These are phyloP conservation scores for Drosophila niveifrons DNA, from an alignment of 2,888 invertebrate genomes.

Conservation along the genomic window DNA sequence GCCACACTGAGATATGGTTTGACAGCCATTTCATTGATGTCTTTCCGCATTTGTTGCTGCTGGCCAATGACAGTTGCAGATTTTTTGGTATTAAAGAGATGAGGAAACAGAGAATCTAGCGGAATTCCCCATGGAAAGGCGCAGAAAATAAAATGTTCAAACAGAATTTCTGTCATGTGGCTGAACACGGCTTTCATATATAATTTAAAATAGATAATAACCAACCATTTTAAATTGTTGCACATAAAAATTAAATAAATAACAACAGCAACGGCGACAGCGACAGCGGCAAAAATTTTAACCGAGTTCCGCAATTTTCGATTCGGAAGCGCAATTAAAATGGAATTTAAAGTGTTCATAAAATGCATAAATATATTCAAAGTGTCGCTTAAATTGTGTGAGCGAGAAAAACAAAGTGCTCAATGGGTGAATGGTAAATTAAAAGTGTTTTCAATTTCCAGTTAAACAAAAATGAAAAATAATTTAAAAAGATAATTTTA, in stretches of 20 bases:
- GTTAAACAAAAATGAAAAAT: conserved; percentile 14
- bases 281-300: not conserved
- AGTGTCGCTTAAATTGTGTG: conserved; percentile 23
- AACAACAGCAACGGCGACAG: conserved; percentile 7
- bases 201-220: conserved; percentile 28
- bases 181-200: conserved; percentile 4
- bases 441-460: conserved; percentile 27
- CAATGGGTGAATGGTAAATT: conserved; percentile 41
- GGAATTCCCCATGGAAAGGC: not conserved
- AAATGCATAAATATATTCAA: conserved; percentile 49
- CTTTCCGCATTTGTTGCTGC: conserved; percentile 1
- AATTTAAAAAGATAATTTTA: conserved; percentile 38
- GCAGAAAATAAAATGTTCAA: not conserved
- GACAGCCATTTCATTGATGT: conserved; percentile 23
- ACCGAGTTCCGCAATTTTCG: conserved; percentile 47
- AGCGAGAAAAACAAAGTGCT: conserved; percentile 11
- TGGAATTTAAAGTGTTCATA: conserved; percentile 41
- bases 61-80: conserved; percentile 11
- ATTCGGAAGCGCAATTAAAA: conserved; percentile 51
- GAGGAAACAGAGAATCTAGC: not conserved
- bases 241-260: conserved; percentile 27
- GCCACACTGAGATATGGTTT: conserved; percentile 34
- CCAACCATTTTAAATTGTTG: not conserved
- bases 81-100: not conserved
- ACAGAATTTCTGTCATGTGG: not conserved